Conservation (phyloP, 1,140 invertebrate genomes). For the Prorops nasuta region DNA sequence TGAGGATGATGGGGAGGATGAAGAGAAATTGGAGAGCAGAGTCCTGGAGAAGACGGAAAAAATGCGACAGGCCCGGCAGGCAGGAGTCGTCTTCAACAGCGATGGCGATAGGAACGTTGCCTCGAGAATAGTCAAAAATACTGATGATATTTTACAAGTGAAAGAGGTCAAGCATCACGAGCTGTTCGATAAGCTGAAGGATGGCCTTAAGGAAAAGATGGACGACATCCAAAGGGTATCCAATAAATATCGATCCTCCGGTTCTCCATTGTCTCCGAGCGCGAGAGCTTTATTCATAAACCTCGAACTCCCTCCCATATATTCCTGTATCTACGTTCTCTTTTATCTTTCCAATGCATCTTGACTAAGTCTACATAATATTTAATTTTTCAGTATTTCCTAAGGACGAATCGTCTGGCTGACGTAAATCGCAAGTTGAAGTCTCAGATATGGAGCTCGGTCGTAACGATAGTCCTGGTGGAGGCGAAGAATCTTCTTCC, state of each 20-base stretch:
- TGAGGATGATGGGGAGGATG: slow-evolving; percentile 16
- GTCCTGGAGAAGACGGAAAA: slow-evolving; percentile 3
- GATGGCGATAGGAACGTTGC: neutral
- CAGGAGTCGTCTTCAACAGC: no score
- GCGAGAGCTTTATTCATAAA: no score
- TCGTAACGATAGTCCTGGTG: slow-evolving; percentile 93
- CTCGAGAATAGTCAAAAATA: neutral
- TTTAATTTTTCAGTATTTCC: slow-evolving; percentile 67
- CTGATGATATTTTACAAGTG: slow-evolving; percentile 1
- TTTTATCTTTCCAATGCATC: no score
- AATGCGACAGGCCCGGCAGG: neutral
- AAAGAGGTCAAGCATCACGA: slow-evolving; percentile 34
- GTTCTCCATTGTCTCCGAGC: no score
- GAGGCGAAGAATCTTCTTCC: slow-evolving; percentile 89
- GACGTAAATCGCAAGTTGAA: slow-evolving; percentile 80
- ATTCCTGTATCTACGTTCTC: no score
- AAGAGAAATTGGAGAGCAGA: slow-evolving; percentile 8
- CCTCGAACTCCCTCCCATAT: no score
- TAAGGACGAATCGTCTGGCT: slow-evolving; percentile 71
- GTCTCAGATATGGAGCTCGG: slow-evolving; percentile 92
- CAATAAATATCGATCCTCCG: no score
- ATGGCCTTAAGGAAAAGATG: slow-evolving; percentile 58
- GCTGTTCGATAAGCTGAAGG: slow-evolving; percentile 61
- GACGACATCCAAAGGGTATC: slow-evolving; percentile 63
- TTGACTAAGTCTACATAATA: no score